Percentiles rank a stretch among this genome's conserved stretches.
These are phyloP conservation scores for Ormyrus nitidulus DNA, from an alignment of 2,888 invertebrate species.

Conservation along the genomic window DNA sequence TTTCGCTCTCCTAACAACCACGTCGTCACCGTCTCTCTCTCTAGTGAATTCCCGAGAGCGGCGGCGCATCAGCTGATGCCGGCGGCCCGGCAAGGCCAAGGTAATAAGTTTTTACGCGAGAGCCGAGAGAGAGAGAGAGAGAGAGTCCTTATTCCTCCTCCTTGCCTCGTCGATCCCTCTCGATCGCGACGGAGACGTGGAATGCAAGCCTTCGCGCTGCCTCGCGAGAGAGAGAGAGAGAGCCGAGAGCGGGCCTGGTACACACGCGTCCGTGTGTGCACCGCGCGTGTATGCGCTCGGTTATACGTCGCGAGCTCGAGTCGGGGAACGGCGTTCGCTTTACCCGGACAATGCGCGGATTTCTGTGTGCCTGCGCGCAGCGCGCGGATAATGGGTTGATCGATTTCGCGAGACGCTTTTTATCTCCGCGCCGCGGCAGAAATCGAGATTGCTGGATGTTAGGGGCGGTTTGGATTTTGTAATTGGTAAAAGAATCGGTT, in stretches of 20 bases:
- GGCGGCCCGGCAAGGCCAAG: slow-evolving; percentile 32
- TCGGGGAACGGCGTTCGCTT: not conserved
- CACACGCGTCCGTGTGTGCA: not conserved
- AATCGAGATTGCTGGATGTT: not conserved
- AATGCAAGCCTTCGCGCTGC: slow-evolving; percentile 12
- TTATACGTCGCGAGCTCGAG: slow-evolving; percentile 18
- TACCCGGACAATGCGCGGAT: slow-evolving; percentile 5
- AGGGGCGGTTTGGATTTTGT: not conserved
- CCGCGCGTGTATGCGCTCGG: not conserved
- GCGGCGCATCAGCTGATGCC: slow-evolving; percentile 27
- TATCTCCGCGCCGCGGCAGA: not conserved
- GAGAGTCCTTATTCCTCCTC: slow-evolving; percentile 8
- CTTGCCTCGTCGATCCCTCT: slow-evolving; percentile 14
- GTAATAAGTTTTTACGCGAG: slow-evolving; percentile 35
- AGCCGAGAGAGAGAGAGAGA: slow-evolving; percentile 28
- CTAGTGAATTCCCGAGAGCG: slow-evolving; percentile 29
- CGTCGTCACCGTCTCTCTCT: not conserved
- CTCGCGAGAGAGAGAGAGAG: not conserved
- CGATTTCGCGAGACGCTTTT: not conserved
- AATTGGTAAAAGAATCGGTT: not conserved
- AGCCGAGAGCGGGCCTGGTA: not conserved
- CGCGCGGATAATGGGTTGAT: not conserved
- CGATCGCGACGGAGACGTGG: slow-evolving; percentile 8
- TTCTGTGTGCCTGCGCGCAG: not conserved
- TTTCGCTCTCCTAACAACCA: not conserved